Evolutionary conservation across 2,113 vertebrate species (phyloP).

Genomic region (Scatophagus argus): DNA sequence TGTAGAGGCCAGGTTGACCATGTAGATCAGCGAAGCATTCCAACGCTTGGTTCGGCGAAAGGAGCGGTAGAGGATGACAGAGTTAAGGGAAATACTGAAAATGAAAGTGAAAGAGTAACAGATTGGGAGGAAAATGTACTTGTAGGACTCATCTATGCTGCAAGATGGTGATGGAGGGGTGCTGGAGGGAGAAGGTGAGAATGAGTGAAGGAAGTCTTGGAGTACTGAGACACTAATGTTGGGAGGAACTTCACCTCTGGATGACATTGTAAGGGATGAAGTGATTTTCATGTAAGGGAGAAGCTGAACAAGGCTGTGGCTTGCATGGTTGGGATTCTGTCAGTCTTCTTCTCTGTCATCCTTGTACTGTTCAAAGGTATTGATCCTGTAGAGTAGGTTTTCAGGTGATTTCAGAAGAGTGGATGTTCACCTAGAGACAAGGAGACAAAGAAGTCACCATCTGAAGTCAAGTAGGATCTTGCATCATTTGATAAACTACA

Average conservation of each 20-base stretch:
- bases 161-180: slow-evolving; percentile 78
- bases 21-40: slow-evolving; percentile 89
- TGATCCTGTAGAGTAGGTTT: background rate
- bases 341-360: slow-evolving; percentile 47
- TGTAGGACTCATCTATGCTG: slow-evolving; percentile 88
- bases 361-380: slow-evolving; percentile 5
- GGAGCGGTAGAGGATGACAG: slow-evolving; percentile 85
- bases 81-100: slow-evolving; percentile 87
- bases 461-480: background rate
- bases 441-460: slow-evolving; percentile 37
- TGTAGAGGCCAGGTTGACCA: slow-evolving; percentile 88
- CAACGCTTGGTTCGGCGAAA: slow-evolving; percentile 83
- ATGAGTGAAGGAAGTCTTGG: slow-evolving; percentile 33
- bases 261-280: slow-evolving; percentile 51
- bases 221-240: slow-evolving; percentile 28
- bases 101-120: slow-evolving; percentile 88
- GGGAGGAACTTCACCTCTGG: slow-evolving; percentile 19
- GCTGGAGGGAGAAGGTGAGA: slow-evolving; percentile 47
- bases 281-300: slow-evolving; percentile 43
- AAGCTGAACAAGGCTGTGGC: slow-evolving; percentile 23
- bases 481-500: background rate
- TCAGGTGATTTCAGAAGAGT: slow-evolving; percentile 9
- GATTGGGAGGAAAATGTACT: slow-evolving; percentile 88
- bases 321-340: background rate
- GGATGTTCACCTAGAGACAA: slow-evolving; percentile 50